Evolutionary conservation across 2,113 vertebrate species (phyloP).

Genomic region (Gadus chalcogrammus): DNA sequence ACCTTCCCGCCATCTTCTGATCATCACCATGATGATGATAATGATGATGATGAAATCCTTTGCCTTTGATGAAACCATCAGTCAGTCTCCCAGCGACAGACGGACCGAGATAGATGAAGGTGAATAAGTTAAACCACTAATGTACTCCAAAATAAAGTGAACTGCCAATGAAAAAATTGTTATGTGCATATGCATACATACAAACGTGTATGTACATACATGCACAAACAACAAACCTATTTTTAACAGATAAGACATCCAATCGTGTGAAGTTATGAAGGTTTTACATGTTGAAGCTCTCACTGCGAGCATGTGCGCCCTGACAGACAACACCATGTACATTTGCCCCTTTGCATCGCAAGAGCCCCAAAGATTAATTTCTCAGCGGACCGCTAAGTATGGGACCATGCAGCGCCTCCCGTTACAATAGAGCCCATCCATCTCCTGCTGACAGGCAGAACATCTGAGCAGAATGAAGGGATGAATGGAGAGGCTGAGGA

Average conservation of each 20-base stretch:
- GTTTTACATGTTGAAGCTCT: too few relatives aligned
- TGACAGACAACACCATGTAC: too few relatives aligned
- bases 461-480: slow-evolving; percentile 72
- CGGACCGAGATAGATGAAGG: too few relatives aligned
- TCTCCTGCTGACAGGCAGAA: slow-evolving; percentile 75
- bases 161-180: too few relatives aligned
- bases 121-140: background rate
- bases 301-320: too few relatives aligned
- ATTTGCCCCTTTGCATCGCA: slow-evolving; percentile 33
- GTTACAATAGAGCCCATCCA: slow-evolving; percentile 59
- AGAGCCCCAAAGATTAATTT: slow-evolving; percentile 52
- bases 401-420: slow-evolving; percentile 42
- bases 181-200: background rate
- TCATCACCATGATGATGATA: too few relatives aligned
- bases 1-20: too few relatives aligned
- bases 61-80: background rate
- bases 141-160: background rate
- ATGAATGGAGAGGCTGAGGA: slow-evolving; percentile 69
- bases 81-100: slow-evolving; percentile 7
- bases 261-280: background rate
- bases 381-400: slow-evolving; percentile 50
- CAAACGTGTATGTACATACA: too few relatives aligned
- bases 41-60: too few relatives aligned
- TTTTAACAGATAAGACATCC: too few relatives aligned
- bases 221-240: background rate